Base-by-base conservation (phyloP, 2,888 invertebrate genomes). In the Seira sanloemensis region DNA sequence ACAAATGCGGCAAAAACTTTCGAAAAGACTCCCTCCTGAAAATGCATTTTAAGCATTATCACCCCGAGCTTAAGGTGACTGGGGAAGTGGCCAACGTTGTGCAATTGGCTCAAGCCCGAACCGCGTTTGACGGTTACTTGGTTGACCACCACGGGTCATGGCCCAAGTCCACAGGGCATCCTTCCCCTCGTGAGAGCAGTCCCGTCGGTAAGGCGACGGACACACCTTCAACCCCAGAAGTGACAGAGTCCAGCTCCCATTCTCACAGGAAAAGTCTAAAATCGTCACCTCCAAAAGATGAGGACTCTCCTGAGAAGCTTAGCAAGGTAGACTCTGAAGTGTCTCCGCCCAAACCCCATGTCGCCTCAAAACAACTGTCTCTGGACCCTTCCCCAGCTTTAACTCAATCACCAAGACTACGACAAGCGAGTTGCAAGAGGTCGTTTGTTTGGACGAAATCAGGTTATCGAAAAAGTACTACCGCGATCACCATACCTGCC, bases 1-100 rank as follows among this genome's bases (percentile, higher is more conserved):
- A 95, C 85, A 95, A 94, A 0, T 98, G 98, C 90, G 94, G 93
- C 73, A 98, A 98, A 91, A 95, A 95, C 89, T 98, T 97, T 91
- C 93, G 98, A 2, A 97, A 97, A 90, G 97, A 97, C 90, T 97
- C 96, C 86, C 93, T 98, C 72, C 92, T 98, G 7, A 95, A 91
- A 92, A 97, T 97, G 94, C 98, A 98, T 91, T 95, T 98, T 62
- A 98, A 98, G 90, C 97, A 98, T 91, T 98, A 98, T 91, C 98
- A 98, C 91, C 94, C 94, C 0, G 96, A 96, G 87, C 93, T 81
- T n/a, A 88, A 95, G 82, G 93, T 94, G 0, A 94, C 82, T 7
- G 24, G 95, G 91, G 94, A 94, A 91, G 96, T 96, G 0, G 96
- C 97, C 0, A 97, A 97, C 91, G 97, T 97, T 79, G 94, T 96